phyloP scores from a whole-genome alignment of 2,888 invertebrate species.

The Chouioia cunea region DNA sequence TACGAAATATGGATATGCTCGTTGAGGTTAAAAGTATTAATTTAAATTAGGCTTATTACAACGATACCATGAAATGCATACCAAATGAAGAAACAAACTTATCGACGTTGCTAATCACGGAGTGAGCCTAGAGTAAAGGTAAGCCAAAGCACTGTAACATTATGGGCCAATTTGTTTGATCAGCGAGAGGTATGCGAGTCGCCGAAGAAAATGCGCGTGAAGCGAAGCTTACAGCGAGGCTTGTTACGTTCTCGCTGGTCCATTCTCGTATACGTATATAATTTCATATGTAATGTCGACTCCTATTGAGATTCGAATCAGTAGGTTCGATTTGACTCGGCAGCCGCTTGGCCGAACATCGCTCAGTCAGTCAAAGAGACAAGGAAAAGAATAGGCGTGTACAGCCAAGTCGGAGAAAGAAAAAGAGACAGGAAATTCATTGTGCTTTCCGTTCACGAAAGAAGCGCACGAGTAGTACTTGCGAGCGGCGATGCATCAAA shows the following conservation, averaged over 20 bases:
- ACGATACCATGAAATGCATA: too few relatives aligned
- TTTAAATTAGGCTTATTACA: too few relatives aligned
- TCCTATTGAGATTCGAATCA: slow-evolving; percentile 15
- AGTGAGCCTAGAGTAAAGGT: too few relatives aligned
- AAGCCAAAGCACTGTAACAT: too few relatives aligned
- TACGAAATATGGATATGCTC: too few relatives aligned
- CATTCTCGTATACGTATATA: slow-evolving; percentile 30
- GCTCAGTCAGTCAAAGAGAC: slow-evolving; percentile 24
- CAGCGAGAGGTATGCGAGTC: not conserved
- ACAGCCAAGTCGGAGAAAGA: not conserved
- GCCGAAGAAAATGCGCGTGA: not conserved
- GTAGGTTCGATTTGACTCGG: slow-evolving; percentile 42
- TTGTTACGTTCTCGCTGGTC: too few relatives aligned
- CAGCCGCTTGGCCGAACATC: slow-evolving; percentile 32
- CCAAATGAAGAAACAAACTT: too few relatives aligned
- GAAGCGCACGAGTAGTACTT: slow-evolving; percentile 37
- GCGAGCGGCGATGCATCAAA: slow-evolving; percentile 50
- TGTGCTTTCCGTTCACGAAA: slow-evolving; percentile 40
- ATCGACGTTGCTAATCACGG: too few relatives aligned
- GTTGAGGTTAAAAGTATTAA: too few relatives aligned
- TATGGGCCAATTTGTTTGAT: too few relatives aligned
- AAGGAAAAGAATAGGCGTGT: slow-evolving; percentile 16
- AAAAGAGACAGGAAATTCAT: slow-evolving; percentile 34
- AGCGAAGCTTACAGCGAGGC: not conserved
- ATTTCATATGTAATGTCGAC: slow-evolving; percentile 15